Evolutionary conservation across 1,140 invertebrate genomes (phyloP), one percentile per base, ranked within the genome.

Genomic region (Nephotettix cincticeps): DNA sequence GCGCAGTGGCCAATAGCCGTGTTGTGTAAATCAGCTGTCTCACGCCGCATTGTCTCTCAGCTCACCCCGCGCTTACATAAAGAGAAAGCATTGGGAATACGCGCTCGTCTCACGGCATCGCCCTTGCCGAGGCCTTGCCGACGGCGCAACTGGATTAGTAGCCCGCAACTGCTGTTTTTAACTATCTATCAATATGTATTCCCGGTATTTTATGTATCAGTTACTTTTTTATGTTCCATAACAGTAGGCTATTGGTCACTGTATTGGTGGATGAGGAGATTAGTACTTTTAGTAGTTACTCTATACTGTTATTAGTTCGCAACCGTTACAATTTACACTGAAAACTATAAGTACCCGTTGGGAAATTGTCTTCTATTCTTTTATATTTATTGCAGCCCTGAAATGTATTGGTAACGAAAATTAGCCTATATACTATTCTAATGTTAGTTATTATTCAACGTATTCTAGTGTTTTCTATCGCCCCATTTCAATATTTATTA

Each of bases 11-110:
- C 47, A 51, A 51, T 51, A 51, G 19, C 21, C 32, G 32, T 4
- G 47, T 51, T 51, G 47, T 51, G 47, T 51, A 51, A 51, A 51
- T 51, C 47, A 51, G 21, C 4, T 40, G 47, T 51, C 47, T 51
- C 47, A 51, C 47, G 47, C 47, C 3, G 21, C 14, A 19, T 19
- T 51, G 21, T 19, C 14, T 21, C 21, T 11, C n/a, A n/a, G n/a
- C 21, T n/a, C 14, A 4, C 47, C 3, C 47, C 14, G 47, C 21
- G 47, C 47, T 51, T 51, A 51, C 47, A 51, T 51, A 51, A 51
- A 51, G 47, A 51, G 47, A 51, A 51, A 51, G 47, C 47, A 51
- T 21, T 51, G 47, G 14, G 14, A 21, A 21, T 17, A 4, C 14
- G 6, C 47, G 47, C 14, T 51, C 47, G 47, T 51, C 47, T 51